Percentiles rank a stretch among this genome's conserved stretches.
Evolutionary conservation across 1,140 invertebrate genomes (phyloP).

Genomic region (Chymomyza costata): DNA sequence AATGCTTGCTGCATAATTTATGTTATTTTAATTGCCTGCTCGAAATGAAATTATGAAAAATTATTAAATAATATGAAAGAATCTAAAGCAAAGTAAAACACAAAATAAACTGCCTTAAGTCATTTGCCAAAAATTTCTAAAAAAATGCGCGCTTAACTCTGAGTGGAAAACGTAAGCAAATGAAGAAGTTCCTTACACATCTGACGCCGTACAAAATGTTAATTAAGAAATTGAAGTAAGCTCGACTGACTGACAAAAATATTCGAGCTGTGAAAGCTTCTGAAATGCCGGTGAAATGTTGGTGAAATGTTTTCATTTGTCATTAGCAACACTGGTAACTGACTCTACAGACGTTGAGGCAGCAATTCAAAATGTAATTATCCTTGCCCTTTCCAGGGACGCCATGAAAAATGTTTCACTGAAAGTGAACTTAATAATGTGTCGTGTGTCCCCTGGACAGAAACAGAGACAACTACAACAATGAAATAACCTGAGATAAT

Average conservation of each 20-base stretch:
- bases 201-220: constrained; percentile 1
- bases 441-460: constrained; percentile 34
- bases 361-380: constrained; percentile 72
- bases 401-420: constrained; percentile 68
- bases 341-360: constrained; percentile 37
- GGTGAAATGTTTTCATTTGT: constrained; percentile 70
- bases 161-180: constrained; percentile 37
- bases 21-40: constrained; percentile 33
- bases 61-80: constrained; percentile 31
- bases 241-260: too few relatives aligned
- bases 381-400: constrained; percentile 35
- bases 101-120: constrained; percentile 32
- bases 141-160: constrained; percentile 35
- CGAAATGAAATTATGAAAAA: constrained; percentile 31
- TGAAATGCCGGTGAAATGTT: constrained; percentile 37
- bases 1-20: too few relatives aligned
- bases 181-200: constrained; percentile 15
- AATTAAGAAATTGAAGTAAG: constrained; percentile 14
- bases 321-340: constrained; percentile 62
- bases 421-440: constrained; percentile 71
- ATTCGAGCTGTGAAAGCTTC: constrained; percentile 22
- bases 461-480: too few relatives aligned
- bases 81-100: not conserved
- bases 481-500: too few relatives aligned
- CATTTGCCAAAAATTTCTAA: constrained; percentile 11